Evolutionary conservation across 1,140 invertebrate genomes (phyloP).

Genomic region (Apis mellifera): Amel_HAv3.1 CM009931.2:26223501-26224000

Average conservation of each 20-base stretch:
- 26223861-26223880: background rate
- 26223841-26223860: background rate
- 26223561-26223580: constrained; percentile 36
- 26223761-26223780: background rate
- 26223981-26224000: background rate
- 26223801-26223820: background rate
- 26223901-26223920: background rate
- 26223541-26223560: constrained; percentile 37
- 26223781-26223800: constrained; percentile 7
- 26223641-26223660: background rate
- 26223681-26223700: background rate
- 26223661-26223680: background rate
- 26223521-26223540: constrained; percentile 18
- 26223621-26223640: too few relatives aligned
- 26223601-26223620: background rate
- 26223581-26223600: background rate
- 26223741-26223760: background rate
- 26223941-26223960: background rate
- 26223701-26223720: background rate
- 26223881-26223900: background rate
- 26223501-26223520: constrained; percentile 63
- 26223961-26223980: background rate
- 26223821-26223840: background rate
- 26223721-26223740: background rate
- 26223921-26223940: background rate